A percentile compares a stretch with the other conserved stretches of the same genome.
Evolutionary conservation across 1,140 invertebrate species (phyloP).

Genomic region (Pinna nobilis): DNA sequence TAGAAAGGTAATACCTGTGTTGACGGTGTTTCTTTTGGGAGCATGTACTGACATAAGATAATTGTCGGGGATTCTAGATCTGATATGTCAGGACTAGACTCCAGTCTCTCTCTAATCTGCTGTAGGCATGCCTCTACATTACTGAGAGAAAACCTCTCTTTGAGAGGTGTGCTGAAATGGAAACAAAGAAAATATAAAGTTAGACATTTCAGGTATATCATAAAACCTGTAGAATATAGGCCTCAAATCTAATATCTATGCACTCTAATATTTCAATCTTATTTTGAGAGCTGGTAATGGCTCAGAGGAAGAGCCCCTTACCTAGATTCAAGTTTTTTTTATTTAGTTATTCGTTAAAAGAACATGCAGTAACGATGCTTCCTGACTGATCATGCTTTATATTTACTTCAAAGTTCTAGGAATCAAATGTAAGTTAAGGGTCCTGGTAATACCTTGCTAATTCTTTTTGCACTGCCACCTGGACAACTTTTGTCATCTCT

Average conservation of each 20-base stretch:
- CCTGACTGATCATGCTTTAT: no score
- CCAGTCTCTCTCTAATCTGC: conserved; percentile 63
- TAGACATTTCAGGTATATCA: neutral
- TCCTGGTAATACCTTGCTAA: no score
- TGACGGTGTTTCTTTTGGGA: conserved; percentile 63
- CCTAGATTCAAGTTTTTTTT: no score
- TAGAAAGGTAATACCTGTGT: neutral
- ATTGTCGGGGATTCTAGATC: conserved; percentile 43
- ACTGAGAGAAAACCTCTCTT: conserved; percentile 83
- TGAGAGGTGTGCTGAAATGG: conserved; percentile 77
- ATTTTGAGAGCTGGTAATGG: no score
- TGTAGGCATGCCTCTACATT: conserved; percentile 81
- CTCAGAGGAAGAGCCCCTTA: no score
- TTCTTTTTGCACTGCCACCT: neutral
- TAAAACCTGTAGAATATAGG: no score
- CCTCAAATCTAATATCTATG: no score
- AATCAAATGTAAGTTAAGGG: no score
- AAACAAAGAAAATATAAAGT: neutral
- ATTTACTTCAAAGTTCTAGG: no score
- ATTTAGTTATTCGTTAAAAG: no score
- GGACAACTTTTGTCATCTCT: neutral
- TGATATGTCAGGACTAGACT: conserved; percentile 52
- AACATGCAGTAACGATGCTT: no score
- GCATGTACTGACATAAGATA: conserved; percentile 77
- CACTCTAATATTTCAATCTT: no score